Evolutionary conservation across 2,888 invertebrate species (phyloP).

Genomic region (Caenorhabditis sp.): DNA sequence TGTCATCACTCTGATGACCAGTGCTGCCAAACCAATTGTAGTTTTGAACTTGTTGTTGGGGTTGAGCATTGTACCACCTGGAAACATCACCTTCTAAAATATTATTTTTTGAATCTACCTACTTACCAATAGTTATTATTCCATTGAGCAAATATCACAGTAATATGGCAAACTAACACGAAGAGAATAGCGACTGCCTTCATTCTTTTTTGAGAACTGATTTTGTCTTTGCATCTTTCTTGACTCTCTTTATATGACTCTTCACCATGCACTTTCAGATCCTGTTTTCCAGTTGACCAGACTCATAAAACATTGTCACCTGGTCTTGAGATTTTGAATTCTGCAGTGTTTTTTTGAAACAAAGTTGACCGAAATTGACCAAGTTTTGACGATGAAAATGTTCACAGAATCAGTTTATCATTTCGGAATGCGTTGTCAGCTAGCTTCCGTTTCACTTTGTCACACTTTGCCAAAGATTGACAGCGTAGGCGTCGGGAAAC

Average conservation of each 20-base stretch:
- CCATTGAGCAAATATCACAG: constrained; percentile 23
- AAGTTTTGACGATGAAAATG: too few species aligned
- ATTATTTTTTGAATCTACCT: background rate
- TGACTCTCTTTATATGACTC: constrained; percentile 14
- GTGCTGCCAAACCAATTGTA: constrained; percentile 36
- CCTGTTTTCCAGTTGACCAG: constrained; percentile 28
- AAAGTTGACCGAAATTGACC: background rate
- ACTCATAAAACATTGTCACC: constrained; percentile 22
- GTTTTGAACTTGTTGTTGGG: constrained; percentile 20
- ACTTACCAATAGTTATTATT: constrained; percentile 39
- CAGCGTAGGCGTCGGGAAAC: too few species aligned
- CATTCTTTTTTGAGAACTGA: constrained; percentile 21
- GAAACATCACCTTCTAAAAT: background rate
- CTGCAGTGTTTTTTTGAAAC: too few species aligned
- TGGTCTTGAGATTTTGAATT: too few species aligned
- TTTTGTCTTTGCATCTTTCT: background rate
- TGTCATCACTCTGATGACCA: constrained; percentile 36
- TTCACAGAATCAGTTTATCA: too few species aligned
- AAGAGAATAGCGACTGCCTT: constrained; percentile 19
- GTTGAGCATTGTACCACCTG: constrained; percentile 45
- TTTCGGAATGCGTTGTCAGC: too few species aligned
- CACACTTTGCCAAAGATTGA: too few species aligned
- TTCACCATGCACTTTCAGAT: constrained; percentile 20
- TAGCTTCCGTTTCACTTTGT: background rate
- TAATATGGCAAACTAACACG: background rate